A percentile compares a stretch with the other conserved stretches of the same genome.
Conservation (phyloP, 2,113 vertebrate genomes). For the Phaethon lepturus region DNA sequence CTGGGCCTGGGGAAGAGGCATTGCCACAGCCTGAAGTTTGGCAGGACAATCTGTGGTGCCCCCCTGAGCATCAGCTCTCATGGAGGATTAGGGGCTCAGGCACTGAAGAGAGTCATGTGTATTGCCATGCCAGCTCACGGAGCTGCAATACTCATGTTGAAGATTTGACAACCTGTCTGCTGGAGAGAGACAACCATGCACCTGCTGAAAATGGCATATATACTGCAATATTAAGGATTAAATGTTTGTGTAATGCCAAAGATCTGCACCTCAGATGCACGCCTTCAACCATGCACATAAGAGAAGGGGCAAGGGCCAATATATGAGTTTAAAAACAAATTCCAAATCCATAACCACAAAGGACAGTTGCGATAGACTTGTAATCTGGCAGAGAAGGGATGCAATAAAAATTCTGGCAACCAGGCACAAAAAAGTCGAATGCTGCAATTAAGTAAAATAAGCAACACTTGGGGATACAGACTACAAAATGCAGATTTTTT, state of each 20-base stretch:
- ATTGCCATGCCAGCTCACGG: not conserved
- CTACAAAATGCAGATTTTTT: not conserved
- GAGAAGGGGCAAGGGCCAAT: not conserved
- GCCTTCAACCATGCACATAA: not conserved
- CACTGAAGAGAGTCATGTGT: no score
- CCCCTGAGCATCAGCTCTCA: not conserved
- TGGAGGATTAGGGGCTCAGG: not conserved
- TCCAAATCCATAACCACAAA: not conserved
- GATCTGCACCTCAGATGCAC: not conserved
- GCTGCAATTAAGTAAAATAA: not conserved
- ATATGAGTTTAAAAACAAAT: not conserved
- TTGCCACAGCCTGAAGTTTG: not conserved
- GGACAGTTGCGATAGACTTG: not conserved
- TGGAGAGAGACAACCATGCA: not conserved
- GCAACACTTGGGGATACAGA: not conserved
- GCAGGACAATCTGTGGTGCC: not conserved
- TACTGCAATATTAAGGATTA: not conserved
- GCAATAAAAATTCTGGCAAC: not conserved
- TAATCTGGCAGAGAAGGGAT: not conserved
- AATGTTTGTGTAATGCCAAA: not conserved
- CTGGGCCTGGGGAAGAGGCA: not conserved
- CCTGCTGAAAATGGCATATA: not conserved
- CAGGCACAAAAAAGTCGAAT: not conserved
- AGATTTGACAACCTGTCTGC: not conserved
- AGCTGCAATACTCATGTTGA: fast-evolving